These are phyloP conservation scores for Piaya cayana DNA, from an alignment of 2,113 vertebrate species.

Conservation along the genomic window DNA sequence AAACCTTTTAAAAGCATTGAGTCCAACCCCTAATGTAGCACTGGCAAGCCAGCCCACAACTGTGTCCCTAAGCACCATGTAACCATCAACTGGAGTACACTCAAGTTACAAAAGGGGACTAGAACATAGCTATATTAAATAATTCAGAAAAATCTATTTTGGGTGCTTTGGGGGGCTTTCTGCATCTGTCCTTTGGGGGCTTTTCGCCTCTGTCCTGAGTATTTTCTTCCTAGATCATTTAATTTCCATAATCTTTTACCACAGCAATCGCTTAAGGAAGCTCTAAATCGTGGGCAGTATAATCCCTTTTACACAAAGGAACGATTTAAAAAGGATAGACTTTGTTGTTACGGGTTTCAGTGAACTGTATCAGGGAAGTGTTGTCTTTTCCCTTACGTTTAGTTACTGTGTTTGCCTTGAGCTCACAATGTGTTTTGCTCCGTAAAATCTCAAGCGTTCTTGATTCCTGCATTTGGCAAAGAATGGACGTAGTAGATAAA, in stretches of 20 bases:
- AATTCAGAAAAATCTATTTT: neutral
- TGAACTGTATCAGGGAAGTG: neutral
- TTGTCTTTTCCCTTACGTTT: neutral
- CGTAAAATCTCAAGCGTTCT: neutral
- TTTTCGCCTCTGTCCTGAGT: neutral
- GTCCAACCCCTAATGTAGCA: no score
- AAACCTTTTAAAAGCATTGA: no score
- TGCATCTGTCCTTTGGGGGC: neutral
- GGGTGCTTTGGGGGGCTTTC: neutral
- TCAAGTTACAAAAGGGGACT: neutral
- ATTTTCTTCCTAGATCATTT: neutral
- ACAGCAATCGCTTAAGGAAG: constrained; percentile 5
- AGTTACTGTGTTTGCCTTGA: neutral
- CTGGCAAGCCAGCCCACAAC: no score
- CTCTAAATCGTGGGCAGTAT: neutral
- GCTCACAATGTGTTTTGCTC: neutral
- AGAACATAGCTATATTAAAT: neutral
- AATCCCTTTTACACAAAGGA: constrained; percentile 46
- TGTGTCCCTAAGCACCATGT: no score
- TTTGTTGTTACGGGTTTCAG: constrained; percentile 4
- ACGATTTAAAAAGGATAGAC: constrained; percentile 27
- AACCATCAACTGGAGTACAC: neutral
- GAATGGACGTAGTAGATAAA: neutral
- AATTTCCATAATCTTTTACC: constrained; percentile 30
- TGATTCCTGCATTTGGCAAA: neutral